phyloP scores from a whole-genome alignment of 1,140 invertebrate species.

The Semibalanus balanoides region DNA sequence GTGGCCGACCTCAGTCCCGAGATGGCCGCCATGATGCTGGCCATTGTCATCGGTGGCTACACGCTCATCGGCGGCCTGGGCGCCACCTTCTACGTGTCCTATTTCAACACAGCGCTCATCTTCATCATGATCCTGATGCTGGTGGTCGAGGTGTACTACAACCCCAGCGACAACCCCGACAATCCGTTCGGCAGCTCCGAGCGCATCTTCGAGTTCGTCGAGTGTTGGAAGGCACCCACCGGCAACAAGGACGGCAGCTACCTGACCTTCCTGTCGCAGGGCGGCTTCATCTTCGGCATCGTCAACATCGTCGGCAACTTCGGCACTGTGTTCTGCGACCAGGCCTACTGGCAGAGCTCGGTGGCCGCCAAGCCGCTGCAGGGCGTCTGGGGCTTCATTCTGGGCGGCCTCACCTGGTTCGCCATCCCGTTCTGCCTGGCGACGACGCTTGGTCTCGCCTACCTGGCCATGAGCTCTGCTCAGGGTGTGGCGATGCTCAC shows the following conservation, averaged over 20 bases:
- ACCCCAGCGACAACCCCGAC: constrained; percentile 15
- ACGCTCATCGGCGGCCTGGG: constrained; percentile 32
- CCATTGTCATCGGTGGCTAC: constrained; percentile 28
- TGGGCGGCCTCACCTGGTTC: constrained; percentile 32
- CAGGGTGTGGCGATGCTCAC: constrained; percentile 23
- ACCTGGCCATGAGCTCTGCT: constrained; percentile 25
- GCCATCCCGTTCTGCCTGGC: constrained; percentile 32
- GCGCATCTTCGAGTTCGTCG: constrained; percentile 15
- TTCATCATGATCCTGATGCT: constrained; percentile 28
- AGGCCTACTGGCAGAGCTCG: constrained; percentile 32
- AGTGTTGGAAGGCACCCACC: constrained; percentile 21
- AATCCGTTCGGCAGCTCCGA: constrained; percentile 17
- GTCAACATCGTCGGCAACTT: constrained; percentile 33
- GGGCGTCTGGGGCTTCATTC: constrained; percentile 30
- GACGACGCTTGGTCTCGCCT: constrained; percentile 31
- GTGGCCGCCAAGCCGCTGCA: constrained; percentile 29
- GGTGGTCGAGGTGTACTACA: constrained; percentile 27
- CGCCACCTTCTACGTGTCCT: constrained; percentile 32
- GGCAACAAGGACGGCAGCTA: constrained; percentile 27
- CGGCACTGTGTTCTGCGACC: constrained; percentile 33
- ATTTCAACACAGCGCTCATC: constrained; percentile 32
- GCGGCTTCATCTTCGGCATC: constrained; percentile 30
- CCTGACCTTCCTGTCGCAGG: constrained; percentile 27
- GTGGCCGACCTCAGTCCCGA: constrained; percentile 26
- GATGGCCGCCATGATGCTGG: constrained; percentile 27